Conservation (phyloP, 2,888 invertebrate genomes). For the Nomada fabriciana region DNA sequence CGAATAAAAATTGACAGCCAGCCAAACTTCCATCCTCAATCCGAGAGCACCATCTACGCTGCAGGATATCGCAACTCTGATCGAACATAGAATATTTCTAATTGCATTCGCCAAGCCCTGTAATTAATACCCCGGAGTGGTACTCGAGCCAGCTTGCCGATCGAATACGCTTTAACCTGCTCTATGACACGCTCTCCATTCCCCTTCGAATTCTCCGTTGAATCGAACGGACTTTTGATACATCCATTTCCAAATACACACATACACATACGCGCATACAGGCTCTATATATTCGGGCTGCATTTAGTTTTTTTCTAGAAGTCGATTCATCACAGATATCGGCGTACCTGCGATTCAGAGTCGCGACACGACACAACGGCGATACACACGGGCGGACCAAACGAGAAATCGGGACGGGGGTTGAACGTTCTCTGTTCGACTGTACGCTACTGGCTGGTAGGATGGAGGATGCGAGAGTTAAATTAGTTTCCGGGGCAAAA, state of each 20-base stretch:
- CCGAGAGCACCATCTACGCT: neutral
- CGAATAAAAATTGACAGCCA: neutral
- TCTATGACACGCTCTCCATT: constrained; percentile 28
- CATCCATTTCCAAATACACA: neutral
- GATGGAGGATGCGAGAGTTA: constrained; percentile 78
- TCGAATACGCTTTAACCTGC: constrained; percentile 30
- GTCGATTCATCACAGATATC: neutral
- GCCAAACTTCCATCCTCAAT: neutral
- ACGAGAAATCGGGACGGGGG: constrained; percentile 41
- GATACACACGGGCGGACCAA: neutral
- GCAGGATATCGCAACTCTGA: neutral
- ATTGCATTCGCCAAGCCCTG: constrained; percentile 29
- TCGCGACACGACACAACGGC: neutral
- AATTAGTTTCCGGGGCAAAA: constrained; percentile 81
- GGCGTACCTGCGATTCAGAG: neutral
- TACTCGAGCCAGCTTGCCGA: constrained; percentile 22
- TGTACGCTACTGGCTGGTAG: constrained; percentile 34
- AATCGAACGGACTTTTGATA: constrained; percentile 16
- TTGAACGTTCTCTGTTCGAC: constrained; percentile 30
- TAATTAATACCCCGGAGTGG: constrained; percentile 46
- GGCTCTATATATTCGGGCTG: neutral
- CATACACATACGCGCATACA: neutral
- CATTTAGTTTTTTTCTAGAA: constrained; percentile 16
- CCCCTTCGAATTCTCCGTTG: neutral
- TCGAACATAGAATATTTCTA: neutral